Evolutionary conservation across 2,797 vertebrate genomes (phyloP), one percentile per base, ranked within the genome.

Genomic region (Xenentodon cancila): DNA sequence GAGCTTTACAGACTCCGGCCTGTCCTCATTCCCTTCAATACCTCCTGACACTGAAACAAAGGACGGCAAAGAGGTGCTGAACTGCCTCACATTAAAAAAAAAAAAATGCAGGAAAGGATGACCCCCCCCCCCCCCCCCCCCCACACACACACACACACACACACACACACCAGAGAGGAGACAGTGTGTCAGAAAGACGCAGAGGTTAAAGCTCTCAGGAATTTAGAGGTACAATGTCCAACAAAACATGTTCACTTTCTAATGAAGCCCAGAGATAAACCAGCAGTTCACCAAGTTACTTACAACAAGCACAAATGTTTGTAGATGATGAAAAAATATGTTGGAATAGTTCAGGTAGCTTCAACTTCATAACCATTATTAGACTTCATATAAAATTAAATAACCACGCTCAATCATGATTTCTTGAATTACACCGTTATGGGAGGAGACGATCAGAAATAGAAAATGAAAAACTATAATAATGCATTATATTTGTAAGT

Each of bases 21-120:
- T 66, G 68, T 71, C 65, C 53, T 32, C 9, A 57, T 68, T 76
- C 50, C 56, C 61, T 83, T 81, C 73, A 75, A 82, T 82, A 71
- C 75, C 85, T 80, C 72, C 80, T 87, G 88, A 90, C 79, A 19
- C 66, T 74, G 73, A 83, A 84, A 84, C 85, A 84, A 86, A 89
- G 78, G 78, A 79, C 76, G 77, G 71, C 84, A 79, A 72, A 77
- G 82, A 87, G 85, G 87, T 87, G 83, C 75, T 85, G 80, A 87
- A 85, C 82, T 63, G 71, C 81, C 71, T 71, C 80, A 66, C 68
- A 79, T 71, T 72, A 13, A 83, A 83, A 81, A 83, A 83, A 81
- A 86, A 84, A 67, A 75, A 60, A 74, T 25, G 73, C 80, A 87
- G 84, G 81, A 88, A 84, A 71, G 77, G 72, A 83, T 64, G 65